Percentiles rank a stretch among this genome's conserved stretches.
Evolutionary conservation across 2,888 invertebrate genomes (phyloP).

Genomic region (Eutolmus rufibarbis): DNA sequence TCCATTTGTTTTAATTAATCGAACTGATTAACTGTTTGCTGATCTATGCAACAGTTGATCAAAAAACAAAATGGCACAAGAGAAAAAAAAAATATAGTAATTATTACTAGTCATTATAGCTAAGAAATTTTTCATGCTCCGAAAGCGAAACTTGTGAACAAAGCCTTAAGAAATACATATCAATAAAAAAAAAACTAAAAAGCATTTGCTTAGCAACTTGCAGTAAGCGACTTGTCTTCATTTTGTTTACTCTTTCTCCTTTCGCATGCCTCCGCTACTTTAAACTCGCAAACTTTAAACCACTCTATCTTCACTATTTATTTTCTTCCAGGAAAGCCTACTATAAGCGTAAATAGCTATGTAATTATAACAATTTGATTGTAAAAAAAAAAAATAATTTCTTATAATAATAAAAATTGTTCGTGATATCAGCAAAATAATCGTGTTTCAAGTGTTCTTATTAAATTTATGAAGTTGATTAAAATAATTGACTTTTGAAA

Average conservation of each 20-base stretch:
- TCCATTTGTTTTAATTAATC: slow-evolving; percentile 16
- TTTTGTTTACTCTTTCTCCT: slow-evolving; percentile 21
- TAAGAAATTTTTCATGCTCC: background rate
- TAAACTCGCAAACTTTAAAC: background rate
- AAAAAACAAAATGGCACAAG: background rate
- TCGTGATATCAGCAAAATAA: background rate
- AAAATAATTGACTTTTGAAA: too few species aligned
- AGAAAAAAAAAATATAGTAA: background rate
- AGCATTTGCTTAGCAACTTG: slow-evolving; percentile 29
- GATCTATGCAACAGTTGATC: background rate
- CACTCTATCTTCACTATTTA: slow-evolving; percentile 23
- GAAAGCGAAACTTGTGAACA: slow-evolving; percentile 4
- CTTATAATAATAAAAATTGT: slow-evolving; percentile 13
- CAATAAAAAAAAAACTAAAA: slow-evolving; percentile 24
- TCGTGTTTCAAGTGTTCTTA: background rate
- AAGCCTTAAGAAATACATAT: slow-evolving; percentile 36
- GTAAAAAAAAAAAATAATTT: background rate
- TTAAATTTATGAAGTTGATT: background rate
- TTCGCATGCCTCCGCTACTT: slow-evolving; percentile 24
- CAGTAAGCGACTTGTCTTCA: background rate
- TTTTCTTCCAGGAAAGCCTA: slow-evolving; percentile 38
- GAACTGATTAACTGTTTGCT: background rate
- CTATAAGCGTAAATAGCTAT: slow-evolving; percentile 25
- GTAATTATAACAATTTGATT: slow-evolving; percentile 2
- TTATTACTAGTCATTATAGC: background rate